Base-by-base conservation (phyloP, 2,113 vertebrate species). In the Leptocoma aspasia region DNA sequence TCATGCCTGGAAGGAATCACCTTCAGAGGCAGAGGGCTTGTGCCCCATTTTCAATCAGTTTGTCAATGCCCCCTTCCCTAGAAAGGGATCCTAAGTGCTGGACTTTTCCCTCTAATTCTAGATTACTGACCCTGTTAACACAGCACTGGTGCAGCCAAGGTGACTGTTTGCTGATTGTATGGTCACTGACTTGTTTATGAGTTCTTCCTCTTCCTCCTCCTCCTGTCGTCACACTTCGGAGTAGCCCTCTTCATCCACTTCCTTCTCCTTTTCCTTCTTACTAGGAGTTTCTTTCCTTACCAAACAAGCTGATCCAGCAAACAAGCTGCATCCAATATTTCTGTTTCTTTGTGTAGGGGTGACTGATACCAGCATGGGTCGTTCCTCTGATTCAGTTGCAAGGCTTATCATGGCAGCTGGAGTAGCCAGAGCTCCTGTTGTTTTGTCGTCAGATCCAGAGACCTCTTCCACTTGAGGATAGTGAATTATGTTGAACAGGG, bases 361-460 rank as follows among this genome's bases (percentile, higher is more conserved):
- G 42, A 50, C 31, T 37, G 35, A 70, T 20, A 14, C 27, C 33
- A 49, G 35, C 22, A 56, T 0, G 0, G 3, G 31, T 7, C 33
- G 26, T 3, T 63, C 27, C 31, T 63, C 64, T 63, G 31, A 15
- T 33, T 77, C 71, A 44, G 31, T 2, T 56, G 49, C 26, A 63
- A 69, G 37, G 41, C 22, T 33, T 50, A 5, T 56, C 35, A 56
- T 0, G 0, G 41, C 37, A 49, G 26, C 9, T 56, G 31, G 35
- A 63, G 35, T 2, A 63, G 21, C 35, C 21, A 42, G 56, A 70
- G 31, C 10, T 60, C 31, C 41, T 1, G 0, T 5, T 15, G 13
- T 23, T 83, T 63, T 56, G 10, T 11, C 31, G 8, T 69, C 15
- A 90, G 54, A 61, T 41, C 30, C 39, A 54, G 61, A 47, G 30